These are phyloP conservation scores for Capra hircus DNA, from an alignment of 2,113 vertebrate genomes.

Conservation along the genomic window DNA sequence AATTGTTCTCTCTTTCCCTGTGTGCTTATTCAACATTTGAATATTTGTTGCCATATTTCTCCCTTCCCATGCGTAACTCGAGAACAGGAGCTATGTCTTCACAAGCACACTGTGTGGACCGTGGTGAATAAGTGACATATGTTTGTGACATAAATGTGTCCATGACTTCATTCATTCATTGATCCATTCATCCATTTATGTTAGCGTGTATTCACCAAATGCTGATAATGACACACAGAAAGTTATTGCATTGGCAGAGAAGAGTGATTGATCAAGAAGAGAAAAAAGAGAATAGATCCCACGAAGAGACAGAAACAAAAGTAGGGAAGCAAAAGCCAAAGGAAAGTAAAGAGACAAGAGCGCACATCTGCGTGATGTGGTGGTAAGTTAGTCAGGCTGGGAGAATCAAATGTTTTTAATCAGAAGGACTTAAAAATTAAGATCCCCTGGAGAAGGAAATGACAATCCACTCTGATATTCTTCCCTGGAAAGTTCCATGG, in stretches of 20 bases:
- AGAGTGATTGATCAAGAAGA: background rate
- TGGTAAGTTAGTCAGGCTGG: background rate
- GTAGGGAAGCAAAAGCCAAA: background rate
- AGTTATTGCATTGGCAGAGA: background rate
- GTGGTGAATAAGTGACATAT: background rate
- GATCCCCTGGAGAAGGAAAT: background rate
- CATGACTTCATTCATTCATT: background rate
- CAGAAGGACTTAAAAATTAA: background rate
- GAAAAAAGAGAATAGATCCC: background rate
- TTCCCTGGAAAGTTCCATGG: background rate
- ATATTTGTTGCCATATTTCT: background rate
- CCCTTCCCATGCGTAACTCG: background rate
- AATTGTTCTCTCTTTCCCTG: fast-evolving
- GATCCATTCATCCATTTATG: background rate
- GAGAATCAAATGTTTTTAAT: background rate
- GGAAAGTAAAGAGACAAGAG: background rate
- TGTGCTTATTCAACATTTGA: background rate
- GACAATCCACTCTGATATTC: background rate
- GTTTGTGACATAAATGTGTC: background rate
- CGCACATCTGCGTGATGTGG: background rate
- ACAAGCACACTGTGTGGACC: background rate
- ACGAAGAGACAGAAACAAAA: background rate
- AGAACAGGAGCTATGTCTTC: background rate
- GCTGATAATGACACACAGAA: background rate
- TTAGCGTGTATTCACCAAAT: background rate